Evolutionary conservation across 2,888 invertebrate genomes (phyloP), one percentile per base, ranked within the genome.

Genomic region (Hipparchia sbordonii): DNA sequence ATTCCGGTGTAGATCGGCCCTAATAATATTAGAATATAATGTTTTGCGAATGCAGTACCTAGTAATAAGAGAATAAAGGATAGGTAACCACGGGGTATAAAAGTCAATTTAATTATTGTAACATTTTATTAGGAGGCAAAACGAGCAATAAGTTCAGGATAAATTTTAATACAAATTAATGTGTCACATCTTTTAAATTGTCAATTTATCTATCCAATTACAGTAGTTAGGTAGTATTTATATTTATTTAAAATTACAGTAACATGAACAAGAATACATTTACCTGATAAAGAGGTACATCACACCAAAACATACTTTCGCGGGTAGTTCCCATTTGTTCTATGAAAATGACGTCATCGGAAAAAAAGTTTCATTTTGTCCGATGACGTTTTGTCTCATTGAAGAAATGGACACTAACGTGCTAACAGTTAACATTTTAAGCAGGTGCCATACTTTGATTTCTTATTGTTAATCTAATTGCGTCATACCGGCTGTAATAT

Each of bases 101-200:
- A 72, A 77, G 59, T n/a, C 68, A 69, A 54, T 39, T 67, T 88
- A 90, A 89, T 92, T 89, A 89, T 92, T 89, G 91, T 91, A 93
- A 93, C 93, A 93, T 93, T 93, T 93, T 93, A 93, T 93, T 93
- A 92, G 92, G 92, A 93, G 93, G 93, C 93, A 91, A 93, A 93
- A 93, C 92, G 93, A 93, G 92, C 92, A 92, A 92, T 91, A 91
- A 91, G 89, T 91, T 92, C 84, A 87, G 92, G 89, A 91, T 92
- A 91, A 84, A 87, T 89, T 79, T 90, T 85, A 89, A 90, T 93
- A 93, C 91, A 93, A 93, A 92, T 89, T 85, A 92, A 92, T 91
- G 89, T 89, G 91, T 88, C 89, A 89, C 83, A 90, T 88, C 87
- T 88, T 89, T 85, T 90, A 87, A 90, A 90, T 89, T 87, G 89